These are phyloP conservation scores for Apodemus agrarius DNA, from an alignment of 2,797 vertebrate species.

Conservation along the genomic window DNA sequence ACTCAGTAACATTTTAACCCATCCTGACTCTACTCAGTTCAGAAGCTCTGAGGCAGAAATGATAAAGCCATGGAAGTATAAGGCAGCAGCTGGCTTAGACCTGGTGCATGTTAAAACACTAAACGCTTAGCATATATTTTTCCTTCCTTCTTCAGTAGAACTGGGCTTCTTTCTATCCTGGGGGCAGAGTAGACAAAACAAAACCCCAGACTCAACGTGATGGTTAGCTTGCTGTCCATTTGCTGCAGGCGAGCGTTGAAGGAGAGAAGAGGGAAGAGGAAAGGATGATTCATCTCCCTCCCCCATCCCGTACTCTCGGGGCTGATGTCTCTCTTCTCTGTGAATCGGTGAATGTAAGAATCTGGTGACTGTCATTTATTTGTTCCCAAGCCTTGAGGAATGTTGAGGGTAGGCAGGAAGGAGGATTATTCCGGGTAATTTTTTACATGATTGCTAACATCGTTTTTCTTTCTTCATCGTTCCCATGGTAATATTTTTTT, in stretches of 20 bases:
- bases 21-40: not conserved
- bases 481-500: constrained; percentile 75
- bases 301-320: fast-evolving
- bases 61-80: not conserved
- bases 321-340: not conserved
- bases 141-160: not conserved
- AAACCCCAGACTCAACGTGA: not conserved
- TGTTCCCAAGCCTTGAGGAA: not conserved
- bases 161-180: not conserved
- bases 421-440: constrained; percentile 40
- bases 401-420: not conserved
- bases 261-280: not conserved
- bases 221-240: not conserved
- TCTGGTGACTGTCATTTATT: not conserved
- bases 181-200: not conserved
- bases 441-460: constrained; percentile 63
- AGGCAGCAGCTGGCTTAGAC: not conserved
- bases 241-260: not conserved
- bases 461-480: constrained; percentile 37
- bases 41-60: not conserved
- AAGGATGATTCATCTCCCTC: fast-evolving
- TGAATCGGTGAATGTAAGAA: not conserved
- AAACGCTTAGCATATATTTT: not conserved
- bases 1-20: not conserved
- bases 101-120: not conserved